These are phyloP conservation scores for Acestrorhynchus altus DNA, from an alignment of 2,797 vertebrate species.

Conservation along the genomic window DNA sequence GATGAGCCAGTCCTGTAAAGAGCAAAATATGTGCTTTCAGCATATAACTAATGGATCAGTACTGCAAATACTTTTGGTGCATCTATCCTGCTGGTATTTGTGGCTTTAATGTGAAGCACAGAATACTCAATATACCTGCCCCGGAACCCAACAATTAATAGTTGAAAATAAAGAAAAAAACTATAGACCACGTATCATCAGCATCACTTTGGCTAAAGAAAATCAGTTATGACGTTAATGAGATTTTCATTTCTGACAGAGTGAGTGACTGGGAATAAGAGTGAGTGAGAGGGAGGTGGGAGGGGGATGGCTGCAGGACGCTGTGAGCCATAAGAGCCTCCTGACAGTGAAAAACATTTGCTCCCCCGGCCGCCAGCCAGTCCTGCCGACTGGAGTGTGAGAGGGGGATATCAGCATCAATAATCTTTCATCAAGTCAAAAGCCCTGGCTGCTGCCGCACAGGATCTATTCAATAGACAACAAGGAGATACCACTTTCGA, in stretches of 20 bases:
- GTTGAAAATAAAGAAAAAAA: slow-evolving; percentile 5
- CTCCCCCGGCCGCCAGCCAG: slow-evolving; percentile 70
- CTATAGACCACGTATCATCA: slow-evolving; percentile 58
- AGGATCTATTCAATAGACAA: slow-evolving; percentile 79
- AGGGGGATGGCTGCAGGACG: slow-evolving; percentile 69
- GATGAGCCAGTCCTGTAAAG: not conserved
- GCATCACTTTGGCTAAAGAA: slow-evolving; percentile 61
- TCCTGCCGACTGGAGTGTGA: slow-evolving; percentile 71
- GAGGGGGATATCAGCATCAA: slow-evolving; percentile 81
- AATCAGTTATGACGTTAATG: slow-evolving; percentile 76
- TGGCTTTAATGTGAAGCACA: too few species aligned
- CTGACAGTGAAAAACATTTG: slow-evolving; percentile 80
- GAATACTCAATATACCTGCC: not conserved
- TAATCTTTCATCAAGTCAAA: slow-evolving; percentile 83
- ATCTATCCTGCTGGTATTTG: too few species aligned
- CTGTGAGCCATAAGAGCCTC: slow-evolving; percentile 74
- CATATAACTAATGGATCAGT: not conserved
- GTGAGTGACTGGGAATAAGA: not conserved
- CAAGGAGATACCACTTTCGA: slow-evolving; percentile 75
- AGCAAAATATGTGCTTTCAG: too few species aligned
- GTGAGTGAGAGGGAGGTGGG: slow-evolving; percentile 12
- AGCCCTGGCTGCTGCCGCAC: slow-evolving; percentile 67
- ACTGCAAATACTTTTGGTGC: too few species aligned
- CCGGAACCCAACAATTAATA: slow-evolving; percentile 35
- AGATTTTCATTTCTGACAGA: slow-evolving; percentile 69